These are phyloP conservation scores for Phorcus lineatus DNA, from an alignment of 2,888 invertebrate species.

Conservation along the genomic window DNA sequence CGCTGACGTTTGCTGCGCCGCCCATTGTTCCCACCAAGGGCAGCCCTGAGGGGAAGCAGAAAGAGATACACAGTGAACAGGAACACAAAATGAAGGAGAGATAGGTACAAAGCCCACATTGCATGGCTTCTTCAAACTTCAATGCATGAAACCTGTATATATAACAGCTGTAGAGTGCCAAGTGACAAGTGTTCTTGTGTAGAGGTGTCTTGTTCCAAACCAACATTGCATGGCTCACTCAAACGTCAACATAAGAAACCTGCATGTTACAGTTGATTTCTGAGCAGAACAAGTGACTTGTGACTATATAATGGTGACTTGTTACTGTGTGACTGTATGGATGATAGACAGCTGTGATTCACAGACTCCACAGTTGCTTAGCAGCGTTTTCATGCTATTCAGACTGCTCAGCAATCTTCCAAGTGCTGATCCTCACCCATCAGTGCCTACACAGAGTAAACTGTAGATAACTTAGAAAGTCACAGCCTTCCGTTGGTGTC, in stretches of 20 bases:
- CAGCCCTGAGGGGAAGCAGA: not conserved
- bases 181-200: too few relatives aligned
- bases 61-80: not conserved
- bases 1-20: slow-evolving; percentile 25
- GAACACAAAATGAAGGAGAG: slow-evolving; percentile 12
- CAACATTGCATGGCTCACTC: too few relatives aligned
- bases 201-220: too few relatives aligned
- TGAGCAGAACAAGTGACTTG: not conserved
- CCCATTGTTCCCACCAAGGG: not conserved
- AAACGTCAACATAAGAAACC: too few relatives aligned
- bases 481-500: too few relatives aligned
- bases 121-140: not conserved
- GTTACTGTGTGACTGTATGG: not conserved
- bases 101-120: not conserved
- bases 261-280: not conserved
- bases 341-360: not conserved
- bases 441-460: not conserved
- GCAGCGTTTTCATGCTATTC: not conserved
- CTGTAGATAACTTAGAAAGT: not conserved
- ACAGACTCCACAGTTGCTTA: not conserved
- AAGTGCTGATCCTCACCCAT: not conserved
- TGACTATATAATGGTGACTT: not conserved
- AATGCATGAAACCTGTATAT: slow-evolving; percentile 14
- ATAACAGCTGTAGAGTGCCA: too few relatives aligned
- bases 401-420: not conserved